Conservation (phyloP, 2,797 vertebrate genomes). For the Ptychadena robeensis region DNA sequence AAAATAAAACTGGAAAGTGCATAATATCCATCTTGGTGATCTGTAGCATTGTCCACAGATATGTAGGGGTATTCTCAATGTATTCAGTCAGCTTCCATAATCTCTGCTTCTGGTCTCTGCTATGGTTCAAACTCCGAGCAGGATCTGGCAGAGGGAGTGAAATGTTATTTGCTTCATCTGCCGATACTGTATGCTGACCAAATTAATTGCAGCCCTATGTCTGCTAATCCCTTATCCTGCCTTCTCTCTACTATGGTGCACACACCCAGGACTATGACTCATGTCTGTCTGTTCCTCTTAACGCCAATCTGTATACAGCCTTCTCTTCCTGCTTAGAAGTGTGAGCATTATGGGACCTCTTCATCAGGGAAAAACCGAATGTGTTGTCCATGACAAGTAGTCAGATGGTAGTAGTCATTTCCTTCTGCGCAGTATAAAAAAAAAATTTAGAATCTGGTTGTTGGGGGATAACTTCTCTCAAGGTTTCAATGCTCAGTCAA, state of each 20-base stretch:
- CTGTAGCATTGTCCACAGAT: not conserved
- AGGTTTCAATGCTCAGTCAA: not conserved
- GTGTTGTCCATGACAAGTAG: not conserved
- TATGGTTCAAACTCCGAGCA: not conserved
- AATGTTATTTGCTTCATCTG: not conserved
- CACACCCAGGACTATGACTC: constrained; percentile 6
- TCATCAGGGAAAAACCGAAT: not conserved
- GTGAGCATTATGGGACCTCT: not conserved
- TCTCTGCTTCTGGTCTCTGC: not conserved
- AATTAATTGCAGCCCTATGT: not conserved
- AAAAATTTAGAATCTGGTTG: too few relatives aligned
- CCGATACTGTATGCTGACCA: not conserved
- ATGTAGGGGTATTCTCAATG: not conserved
- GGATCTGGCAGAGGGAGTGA: not conserved
- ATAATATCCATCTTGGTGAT: not conserved
- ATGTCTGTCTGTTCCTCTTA: constrained; percentile 10
- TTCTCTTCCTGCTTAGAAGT: not conserved
- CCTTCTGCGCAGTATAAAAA: too few relatives aligned
- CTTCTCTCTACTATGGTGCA: not conserved
- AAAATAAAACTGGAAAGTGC: not conserved
- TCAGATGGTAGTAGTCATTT: not conserved
- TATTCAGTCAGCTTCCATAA: too few relatives aligned
- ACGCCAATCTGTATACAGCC: not conserved
- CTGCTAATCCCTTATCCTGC: not conserved
- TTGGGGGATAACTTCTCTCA: too few relatives aligned